Conservation (phyloP, 2,888 invertebrate genomes). For the Dynastes grantii region DNA sequence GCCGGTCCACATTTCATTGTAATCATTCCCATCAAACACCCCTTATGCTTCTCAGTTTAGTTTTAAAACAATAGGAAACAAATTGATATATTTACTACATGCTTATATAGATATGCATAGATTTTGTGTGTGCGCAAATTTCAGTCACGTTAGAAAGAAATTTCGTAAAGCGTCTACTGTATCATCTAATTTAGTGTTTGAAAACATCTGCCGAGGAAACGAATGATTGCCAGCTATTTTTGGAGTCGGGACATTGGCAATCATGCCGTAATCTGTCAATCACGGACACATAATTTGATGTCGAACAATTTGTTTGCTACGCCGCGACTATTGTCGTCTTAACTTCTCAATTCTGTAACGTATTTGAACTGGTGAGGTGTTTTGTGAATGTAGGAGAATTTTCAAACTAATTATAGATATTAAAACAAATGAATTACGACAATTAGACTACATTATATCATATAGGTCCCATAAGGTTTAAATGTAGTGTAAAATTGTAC, state of each 20-base stretch:
- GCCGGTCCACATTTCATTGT: constrained; percentile 28
- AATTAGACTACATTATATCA: too few species aligned
- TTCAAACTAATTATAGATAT: too few species aligned
- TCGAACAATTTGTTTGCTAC: constrained; percentile 1
- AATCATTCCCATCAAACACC: neutral
- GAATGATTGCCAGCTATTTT: constrained; percentile 60
- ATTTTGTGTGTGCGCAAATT: neutral
- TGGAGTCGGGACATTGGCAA: constrained; percentile 53
- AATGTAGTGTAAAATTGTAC: too few species aligned
- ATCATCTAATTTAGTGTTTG: constrained; percentile 27
- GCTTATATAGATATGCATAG: neutral
- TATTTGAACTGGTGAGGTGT: neutral
- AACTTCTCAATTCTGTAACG: neutral
- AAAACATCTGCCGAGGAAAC: constrained; percentile 54
- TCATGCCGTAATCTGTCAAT: constrained; percentile 56
- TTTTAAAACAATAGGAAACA: constrained; percentile 10
- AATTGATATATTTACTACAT: neutral
- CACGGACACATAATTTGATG: constrained; percentile 41
- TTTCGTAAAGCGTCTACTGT: neutral
- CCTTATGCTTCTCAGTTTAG: neutral
- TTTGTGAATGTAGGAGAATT: neutral
- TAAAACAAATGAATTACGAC: too few species aligned
- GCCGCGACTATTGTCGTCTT: neutral
- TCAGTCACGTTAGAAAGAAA: neutral
- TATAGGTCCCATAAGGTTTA: too few species aligned